Base-by-base conservation (phyloP, 2,888 invertebrate species). In the Hofmannophila pseudospretella region DNA sequence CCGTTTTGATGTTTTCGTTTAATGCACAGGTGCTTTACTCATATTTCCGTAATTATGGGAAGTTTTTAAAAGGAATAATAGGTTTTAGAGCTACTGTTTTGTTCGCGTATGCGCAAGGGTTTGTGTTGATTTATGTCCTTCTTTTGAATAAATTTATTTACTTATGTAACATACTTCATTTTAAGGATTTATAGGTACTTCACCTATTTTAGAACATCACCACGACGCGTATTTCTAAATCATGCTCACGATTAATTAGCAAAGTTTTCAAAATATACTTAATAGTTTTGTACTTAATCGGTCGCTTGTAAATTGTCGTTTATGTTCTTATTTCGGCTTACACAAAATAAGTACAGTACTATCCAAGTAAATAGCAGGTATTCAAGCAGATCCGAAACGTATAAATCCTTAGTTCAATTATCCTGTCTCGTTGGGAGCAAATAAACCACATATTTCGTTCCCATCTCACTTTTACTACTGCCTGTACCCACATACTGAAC, bases 331-430 rank as follows among this genome's bases (percentile, higher is more conserved):
- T 4, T 16, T 16, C 16, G 16, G 4, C 27, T 27, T 29, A 29
- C 29, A 14, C 14, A 29, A n/a, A 29, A 13, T 27, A 2, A 10
- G 2, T 10, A 3, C 2, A 10, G 11, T 27, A 27, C 11, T 10
- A 27, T 4, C 4, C 27, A n/a, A n/a, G n/a, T 9, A 27, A 29
- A 11, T 10, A 16, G 32, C 35, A 35, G 34, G 32, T 25, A 39
- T 34, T 20, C 22, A n/a, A 34, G 64, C 60, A 74, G 67, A 73
- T 75, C 68, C 67, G 70, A 67, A 72, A 71, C 67, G 63, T 69
- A 80, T 82, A 77, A 80, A 81, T 80, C 75, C 75, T 73, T 70
- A 67, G 72, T 82, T 79, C 77, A 82, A 80, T 82, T 80, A 79
- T 77, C 69, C 62, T 69, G 71, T 75, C 75, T 70, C 70, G 65